Conservation (phyloP, 1,140 invertebrate genomes). For the Hyles euphorbiae region DNA sequence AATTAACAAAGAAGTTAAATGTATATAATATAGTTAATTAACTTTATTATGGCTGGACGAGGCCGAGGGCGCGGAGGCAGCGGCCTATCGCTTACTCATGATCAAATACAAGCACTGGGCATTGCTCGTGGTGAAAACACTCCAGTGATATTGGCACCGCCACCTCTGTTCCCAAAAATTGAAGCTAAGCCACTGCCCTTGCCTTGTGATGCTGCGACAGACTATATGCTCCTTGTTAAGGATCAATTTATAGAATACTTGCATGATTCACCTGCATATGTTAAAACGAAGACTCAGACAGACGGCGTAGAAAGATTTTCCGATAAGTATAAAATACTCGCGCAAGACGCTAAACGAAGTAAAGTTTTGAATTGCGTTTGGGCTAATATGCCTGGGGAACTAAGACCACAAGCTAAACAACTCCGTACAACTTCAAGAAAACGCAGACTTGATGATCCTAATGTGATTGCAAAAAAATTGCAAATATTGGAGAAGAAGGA, state of each 20-base stretch:
- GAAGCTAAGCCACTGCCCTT: constrained; percentile 65
- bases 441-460: constrained; percentile 58
- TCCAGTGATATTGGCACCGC: constrained; percentile 53
- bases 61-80: constrained; percentile 57
- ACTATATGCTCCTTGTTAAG: constrained; percentile 72
- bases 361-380: constrained; percentile 60
- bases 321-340: constrained; percentile 72
- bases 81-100: constrained; percentile 60
- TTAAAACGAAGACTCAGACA: constrained; percentile 51
- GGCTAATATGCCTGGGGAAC: constrained; percentile 61
- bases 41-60: constrained; percentile 61
- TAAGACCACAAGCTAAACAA: constrained; percentile 52
- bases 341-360: constrained; percentile 58
- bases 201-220: constrained; percentile 60
- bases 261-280: constrained; percentile 68
- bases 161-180: constrained; percentile 70
- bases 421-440: constrained; percentile 35
- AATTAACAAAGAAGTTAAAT: no score
- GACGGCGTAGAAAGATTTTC: constrained; percentile 71
- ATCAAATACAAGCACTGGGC: constrained; percentile 67
- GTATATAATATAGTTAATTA: neutral
- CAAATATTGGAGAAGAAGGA: constrained; percentile 71
- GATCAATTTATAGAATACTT: constrained; percentile 72
- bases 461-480: constrained; percentile 58
- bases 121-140: constrained; percentile 61